phyloP scores from a whole-genome alignment of 2,113 vertebrate species.

The Eretmochelys imbricata region DNA sequence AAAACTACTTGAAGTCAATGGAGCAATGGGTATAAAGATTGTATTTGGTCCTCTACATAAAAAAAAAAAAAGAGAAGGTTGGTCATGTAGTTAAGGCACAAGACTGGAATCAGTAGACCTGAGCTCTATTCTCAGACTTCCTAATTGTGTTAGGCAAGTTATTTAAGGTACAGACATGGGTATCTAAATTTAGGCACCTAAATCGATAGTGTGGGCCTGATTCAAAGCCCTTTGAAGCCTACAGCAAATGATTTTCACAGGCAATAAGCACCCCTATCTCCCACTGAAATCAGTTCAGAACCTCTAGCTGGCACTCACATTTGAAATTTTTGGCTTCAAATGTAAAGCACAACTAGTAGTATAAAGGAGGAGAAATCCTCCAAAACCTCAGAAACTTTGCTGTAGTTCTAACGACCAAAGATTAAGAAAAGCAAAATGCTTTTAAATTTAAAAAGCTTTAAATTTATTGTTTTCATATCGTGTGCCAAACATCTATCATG shows the following conservation, averaged over 20 bases:
- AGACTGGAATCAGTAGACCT: background rate
- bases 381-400: background rate
- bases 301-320: background rate
- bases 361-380: background rate
- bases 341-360: background rate
- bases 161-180: background rate
- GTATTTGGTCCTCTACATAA: background rate
- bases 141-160: background rate
- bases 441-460: constrained; percentile 35
- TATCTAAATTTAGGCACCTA: background rate
- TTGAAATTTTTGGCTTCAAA: background rate
- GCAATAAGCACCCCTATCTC: background rate
- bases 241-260: background rate
- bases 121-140: background rate
- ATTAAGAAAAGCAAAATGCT: constrained; percentile 49
- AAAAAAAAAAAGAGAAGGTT: background rate
- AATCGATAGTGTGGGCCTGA: background rate
- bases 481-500: constrained; percentile 37
- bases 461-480: constrained; percentile 32
- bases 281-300: background rate
- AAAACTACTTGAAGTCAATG: background rate
- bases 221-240: background rate
- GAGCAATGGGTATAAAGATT: background rate
- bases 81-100: background rate
- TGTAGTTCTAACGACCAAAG: background rate